Conservation (phyloP, 2,113 vertebrate species). For the Erythrocercus mccallii region DNA sequence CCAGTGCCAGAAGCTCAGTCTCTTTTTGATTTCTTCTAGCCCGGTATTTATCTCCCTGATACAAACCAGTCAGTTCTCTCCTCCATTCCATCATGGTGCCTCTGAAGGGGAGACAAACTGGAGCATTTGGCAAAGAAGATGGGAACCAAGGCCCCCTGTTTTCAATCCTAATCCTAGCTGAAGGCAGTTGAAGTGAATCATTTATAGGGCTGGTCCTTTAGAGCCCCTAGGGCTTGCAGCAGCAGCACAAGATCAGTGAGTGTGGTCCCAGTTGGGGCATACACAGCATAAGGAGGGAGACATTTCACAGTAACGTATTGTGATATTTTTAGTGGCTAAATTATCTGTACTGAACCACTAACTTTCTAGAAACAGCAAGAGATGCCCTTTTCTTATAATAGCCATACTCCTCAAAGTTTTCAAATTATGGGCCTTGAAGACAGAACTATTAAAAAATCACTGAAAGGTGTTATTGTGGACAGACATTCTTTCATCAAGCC, state of each 20-base stretch:
- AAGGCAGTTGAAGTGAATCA: not conserved
- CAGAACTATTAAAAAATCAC: not conserved
- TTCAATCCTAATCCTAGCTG: not conserved
- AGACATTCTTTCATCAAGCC: not conserved
- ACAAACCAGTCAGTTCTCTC: not conserved
- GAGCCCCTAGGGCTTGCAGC: not conserved
- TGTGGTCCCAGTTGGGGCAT: not conserved
- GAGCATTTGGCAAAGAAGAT: not conserved
- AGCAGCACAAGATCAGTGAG: not conserved
- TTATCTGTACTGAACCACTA: not conserved
- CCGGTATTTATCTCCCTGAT: not conserved
- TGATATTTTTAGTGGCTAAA: not conserved
- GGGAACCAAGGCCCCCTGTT: not conserved
- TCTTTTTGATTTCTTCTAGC: not conserved
- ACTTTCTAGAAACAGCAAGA: not conserved
- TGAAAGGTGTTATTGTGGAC: not conserved
- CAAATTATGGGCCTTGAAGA: not conserved
- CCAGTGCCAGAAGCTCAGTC: not conserved
- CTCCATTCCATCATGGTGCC: not conserved
- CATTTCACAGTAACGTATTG: not conserved
- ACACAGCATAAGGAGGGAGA: not conserved
- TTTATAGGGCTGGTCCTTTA: not conserved
- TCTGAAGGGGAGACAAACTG: not conserved
- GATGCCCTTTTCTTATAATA: not conserved
- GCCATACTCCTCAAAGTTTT: not conserved